Evolutionary conservation across 2,888 invertebrate genomes (phyloP).

Genomic region (Macrosiphum euphorbiae): DNA sequence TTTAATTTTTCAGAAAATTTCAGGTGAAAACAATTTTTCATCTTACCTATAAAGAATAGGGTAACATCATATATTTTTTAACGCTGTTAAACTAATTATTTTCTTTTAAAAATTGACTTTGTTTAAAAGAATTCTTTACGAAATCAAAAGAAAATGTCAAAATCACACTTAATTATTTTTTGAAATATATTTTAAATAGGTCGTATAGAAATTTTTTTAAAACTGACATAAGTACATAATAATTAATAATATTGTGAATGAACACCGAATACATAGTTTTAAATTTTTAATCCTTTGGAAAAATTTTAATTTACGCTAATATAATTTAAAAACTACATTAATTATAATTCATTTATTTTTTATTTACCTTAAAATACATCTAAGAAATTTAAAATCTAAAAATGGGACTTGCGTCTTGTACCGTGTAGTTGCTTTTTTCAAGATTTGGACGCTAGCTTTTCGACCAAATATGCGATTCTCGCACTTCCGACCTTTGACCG

Average conservation of each 20-base stretch:
- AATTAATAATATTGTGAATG: neutral
- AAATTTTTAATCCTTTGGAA: neutral
- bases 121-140: neutral
- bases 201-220: neutral
- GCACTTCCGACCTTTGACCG: neutral
- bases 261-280: neutral
- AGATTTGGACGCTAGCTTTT: neutral
- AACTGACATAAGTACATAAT: neutral
- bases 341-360: neutral
- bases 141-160: constrained; percentile 28
- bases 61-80: neutral
- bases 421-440: neutral
- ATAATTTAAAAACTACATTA: neutral
- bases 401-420: neutral
- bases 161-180: constrained; percentile 15
- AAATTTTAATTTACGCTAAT: neutral
- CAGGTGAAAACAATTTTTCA: neutral
- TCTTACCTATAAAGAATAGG: neutral
- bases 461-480: neutral
- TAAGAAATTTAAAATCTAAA: neutral
- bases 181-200: neutral
- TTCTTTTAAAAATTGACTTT: constrained; percentile 21
- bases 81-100: neutral
- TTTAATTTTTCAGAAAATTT: neutral
- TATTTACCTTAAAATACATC: neutral